Base-by-base conservation (phyloP, 2,888 invertebrate species). In the Drosophila parthenogenetica region DNA sequence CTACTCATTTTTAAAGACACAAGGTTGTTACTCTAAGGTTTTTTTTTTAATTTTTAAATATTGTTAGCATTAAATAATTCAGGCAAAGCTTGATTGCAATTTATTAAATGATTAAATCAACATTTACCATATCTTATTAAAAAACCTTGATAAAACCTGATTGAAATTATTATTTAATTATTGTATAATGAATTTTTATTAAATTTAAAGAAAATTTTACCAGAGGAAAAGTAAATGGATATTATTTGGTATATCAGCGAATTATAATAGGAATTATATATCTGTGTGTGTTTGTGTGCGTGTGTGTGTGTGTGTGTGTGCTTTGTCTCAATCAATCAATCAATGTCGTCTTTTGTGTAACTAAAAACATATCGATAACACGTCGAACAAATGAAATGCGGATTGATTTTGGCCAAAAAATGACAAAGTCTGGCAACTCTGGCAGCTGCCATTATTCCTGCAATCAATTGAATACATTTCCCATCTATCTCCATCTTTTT, bases 241-340 rank as follows among this genome's bases (percentile, higher is more conserved):
- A 22, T 50, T 42, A 35, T 35, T 22, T 50, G 53, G 37, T 73
- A 35, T 37, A 43, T 16, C 40, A 14, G 13, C 14, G 17, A 22
- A 22, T 22, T 22, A 35, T 54, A 39, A 35, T 32, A 55, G 51
- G 37, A 55, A 49, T 37, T 55, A 55, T 45, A 19, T 37, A 35
- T 22, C 22, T 42, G 3, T 22, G 43, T 35, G 14, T 48, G 40
- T 57, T 10, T 19, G 39, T 16, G n/a, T 51, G 49, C 43, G 46
- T 55, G 66, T 16, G n/a, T 51, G 53, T 55, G 46, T 53, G 64
- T 57, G 50, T 53, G 48, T 48, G 11, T 50, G 42, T 55, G 50
- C 43, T 49, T 35, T 61, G 57, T 69, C 84, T 87, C 81, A 83
- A 83, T 82, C 84, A 87, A 79, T 54, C 54, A 45, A 55, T 55